These are phyloP conservation scores for Sycophila sp. DNA, from an alignment of 1,140 invertebrate species.

Conservation along the genomic window DNA sequence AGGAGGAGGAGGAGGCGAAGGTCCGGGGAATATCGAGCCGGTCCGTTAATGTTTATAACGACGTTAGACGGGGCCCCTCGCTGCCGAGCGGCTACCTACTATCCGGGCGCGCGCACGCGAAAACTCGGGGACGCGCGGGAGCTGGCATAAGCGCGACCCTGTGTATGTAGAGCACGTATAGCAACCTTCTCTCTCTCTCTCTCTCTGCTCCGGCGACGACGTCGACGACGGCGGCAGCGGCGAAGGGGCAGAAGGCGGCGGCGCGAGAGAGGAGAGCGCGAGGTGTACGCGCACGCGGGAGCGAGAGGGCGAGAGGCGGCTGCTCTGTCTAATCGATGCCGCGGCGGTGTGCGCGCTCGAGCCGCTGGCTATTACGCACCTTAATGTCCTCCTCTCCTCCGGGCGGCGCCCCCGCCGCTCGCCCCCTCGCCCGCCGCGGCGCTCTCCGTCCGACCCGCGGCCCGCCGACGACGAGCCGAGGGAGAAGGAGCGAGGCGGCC, in stretches of 20 bases:
- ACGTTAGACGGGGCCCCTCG: slow-evolving; percentile 57
- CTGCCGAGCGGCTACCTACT: not conserved
- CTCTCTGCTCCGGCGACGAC: not conserved
- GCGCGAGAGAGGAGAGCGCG: slow-evolving; percentile 6
- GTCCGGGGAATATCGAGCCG: slow-evolving; percentile 64
- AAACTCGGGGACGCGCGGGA: slow-evolving; percentile 43
- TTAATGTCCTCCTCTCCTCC: slow-evolving; percentile 63
- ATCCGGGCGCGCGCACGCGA: not conserved
- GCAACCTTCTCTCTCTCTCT: not conserved
- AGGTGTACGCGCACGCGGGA: slow-evolving; percentile 39
- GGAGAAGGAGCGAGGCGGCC: slow-evolving; percentile 53
- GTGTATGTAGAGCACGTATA: slow-evolving; percentile 67
- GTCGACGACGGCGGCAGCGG: slow-evolving; percentile 6
- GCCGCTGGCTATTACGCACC: slow-evolving; percentile 67
- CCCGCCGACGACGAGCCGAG: slow-evolving; percentile 39
- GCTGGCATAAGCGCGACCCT: slow-evolving; percentile 58
- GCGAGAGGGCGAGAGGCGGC: slow-evolving; percentile 49
- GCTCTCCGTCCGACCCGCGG: slow-evolving; percentile 45
- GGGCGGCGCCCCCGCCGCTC: slow-evolving; percentile 38
- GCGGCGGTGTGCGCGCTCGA: slow-evolving; percentile 65
- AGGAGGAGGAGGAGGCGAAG: slow-evolving; percentile 42
- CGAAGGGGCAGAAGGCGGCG: slow-evolving; percentile 12
- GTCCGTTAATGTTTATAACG: slow-evolving; percentile 66
- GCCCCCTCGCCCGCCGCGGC: slow-evolving; percentile 41
- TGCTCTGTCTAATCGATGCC: slow-evolving; percentile 66